Evolutionary conservation across 2,888 invertebrate species (phyloP).

Genomic region (Brassicogethes aeneus): DNA sequence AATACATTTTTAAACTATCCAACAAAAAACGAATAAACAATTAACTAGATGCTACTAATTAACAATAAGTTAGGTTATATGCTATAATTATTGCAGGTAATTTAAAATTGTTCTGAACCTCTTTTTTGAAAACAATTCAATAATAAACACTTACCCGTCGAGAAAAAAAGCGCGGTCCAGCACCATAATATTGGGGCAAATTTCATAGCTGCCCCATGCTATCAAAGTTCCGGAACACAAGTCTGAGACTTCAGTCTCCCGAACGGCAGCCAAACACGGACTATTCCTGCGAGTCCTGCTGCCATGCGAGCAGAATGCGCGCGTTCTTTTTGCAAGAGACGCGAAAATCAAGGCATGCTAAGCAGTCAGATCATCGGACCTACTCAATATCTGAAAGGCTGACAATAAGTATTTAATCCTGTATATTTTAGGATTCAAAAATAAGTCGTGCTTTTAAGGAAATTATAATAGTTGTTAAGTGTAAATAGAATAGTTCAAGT

Average conservation of each 20-base stretch:
- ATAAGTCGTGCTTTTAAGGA: not conserved
- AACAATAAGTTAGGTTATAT: too few species aligned
- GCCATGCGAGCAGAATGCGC: slow-evolving; percentile 32
- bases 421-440: not conserved
- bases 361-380: slow-evolving; percentile 23
- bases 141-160: slow-evolving; percentile 26
- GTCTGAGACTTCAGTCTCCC: slow-evolving; percentile 19
- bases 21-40: too few species aligned
- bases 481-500: too few species aligned
- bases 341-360: slow-evolving; percentile 28
- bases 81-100: too few species aligned
- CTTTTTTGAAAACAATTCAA: too few species aligned
- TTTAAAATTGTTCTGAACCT: too few species aligned
- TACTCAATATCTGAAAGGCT: slow-evolving; percentile 19
- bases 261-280: slow-evolving; percentile 30
- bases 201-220: slow-evolving; percentile 32
- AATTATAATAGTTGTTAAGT: too few species aligned
- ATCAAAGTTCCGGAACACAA: slow-evolving; percentile 27
- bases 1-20: too few species aligned
- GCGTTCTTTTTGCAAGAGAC: slow-evolving; percentile 25
- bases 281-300: slow-evolving; percentile 28
- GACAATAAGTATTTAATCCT: slow-evolving; percentile 3
- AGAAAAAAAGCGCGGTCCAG: slow-evolving; percentile 29
- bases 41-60: too few species aligned
- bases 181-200: slow-evolving; percentile 29